These are phyloP conservation scores for Parnassius smintheus DNA, from an alignment of 2,888 invertebrate genomes.

Conservation along the genomic window DNA sequence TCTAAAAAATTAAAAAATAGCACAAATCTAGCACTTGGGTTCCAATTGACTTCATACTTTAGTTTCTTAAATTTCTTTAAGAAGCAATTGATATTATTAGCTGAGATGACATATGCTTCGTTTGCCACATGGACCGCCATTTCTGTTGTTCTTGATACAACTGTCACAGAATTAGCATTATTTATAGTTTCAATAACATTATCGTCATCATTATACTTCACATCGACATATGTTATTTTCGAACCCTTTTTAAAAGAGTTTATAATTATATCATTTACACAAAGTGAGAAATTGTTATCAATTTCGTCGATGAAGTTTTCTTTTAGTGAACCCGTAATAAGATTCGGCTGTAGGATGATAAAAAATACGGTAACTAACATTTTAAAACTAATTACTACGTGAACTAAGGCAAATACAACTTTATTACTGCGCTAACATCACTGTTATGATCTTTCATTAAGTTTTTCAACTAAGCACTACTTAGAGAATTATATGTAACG, in stretches of 20 bases:
- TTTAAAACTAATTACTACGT: no score
- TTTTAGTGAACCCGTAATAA: no score
- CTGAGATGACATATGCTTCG: conserved; percentile 7
- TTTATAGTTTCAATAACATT: conserved; percentile 10
- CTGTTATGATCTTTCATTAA: no score
- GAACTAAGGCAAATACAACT: no score
- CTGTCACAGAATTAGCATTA: conserved; percentile 7
- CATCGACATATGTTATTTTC: conserved; percentile 3
- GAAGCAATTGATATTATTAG: background rate
- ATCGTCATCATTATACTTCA: conserved; percentile 2
- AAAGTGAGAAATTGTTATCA: background rate
- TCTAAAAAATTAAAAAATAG: background rate
- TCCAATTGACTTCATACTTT: conserved; percentile 15
- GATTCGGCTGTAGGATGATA: no score
- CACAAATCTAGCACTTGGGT: conserved; percentile 13
- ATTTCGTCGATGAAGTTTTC: no score
- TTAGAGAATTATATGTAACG: no score
- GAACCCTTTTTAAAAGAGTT: conserved; percentile 3
- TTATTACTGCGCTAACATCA: no score
- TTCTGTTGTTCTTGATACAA: conserved; percentile 10
- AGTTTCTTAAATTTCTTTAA: background rate
- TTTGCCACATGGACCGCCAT: background rate
- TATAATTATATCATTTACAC: conserved; percentile 16
- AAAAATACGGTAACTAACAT: no score
- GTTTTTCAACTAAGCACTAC: no score